Evolutionary conservation across 2,888 invertebrate genomes (phyloP).

Genomic region (Nineta flava): DNA sequence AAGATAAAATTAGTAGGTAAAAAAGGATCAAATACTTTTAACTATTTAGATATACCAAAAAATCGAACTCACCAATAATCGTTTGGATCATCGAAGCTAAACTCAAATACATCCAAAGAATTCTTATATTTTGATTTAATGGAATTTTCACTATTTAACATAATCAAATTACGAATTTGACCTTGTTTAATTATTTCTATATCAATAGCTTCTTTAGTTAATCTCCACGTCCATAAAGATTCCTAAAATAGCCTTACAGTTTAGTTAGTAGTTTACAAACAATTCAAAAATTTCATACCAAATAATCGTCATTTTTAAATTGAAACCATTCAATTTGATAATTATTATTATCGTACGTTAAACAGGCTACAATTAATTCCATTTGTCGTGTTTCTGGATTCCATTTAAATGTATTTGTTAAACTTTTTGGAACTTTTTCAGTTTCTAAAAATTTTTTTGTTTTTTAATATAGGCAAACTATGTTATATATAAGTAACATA

Average conservation of each 20-base stretch:
- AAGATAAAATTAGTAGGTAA: no score
- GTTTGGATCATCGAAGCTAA: constrained; percentile 15
- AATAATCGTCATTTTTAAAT: constrained; percentile 14
- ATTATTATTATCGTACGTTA: constrained; percentile 14
- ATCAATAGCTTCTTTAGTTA: constrained; percentile 11
- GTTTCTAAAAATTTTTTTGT: background rate
- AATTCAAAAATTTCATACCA: constrained; percentile 12
- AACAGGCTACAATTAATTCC: constrained; percentile 17
- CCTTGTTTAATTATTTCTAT: constrained; percentile 18
- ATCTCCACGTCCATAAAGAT: constrained; percentile 13
- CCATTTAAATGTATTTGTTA: background rate
- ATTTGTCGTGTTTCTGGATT: constrained; percentile 5
- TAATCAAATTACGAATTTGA: constrained; percentile 17
- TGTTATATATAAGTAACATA: no score
- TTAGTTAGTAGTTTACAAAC: background rate
- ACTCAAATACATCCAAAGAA: constrained; percentile 22
- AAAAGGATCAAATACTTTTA: no score
- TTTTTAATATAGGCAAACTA: constrained; percentile 5
- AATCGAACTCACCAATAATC: constrained; percentile 22
- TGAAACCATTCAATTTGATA: constrained; percentile 21
- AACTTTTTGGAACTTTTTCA: background rate
- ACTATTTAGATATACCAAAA: no score
- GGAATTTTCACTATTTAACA: constrained; percentile 15
- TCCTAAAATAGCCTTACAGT: constrained; percentile 10
- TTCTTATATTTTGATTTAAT: constrained; percentile 10